A percentile compares a stretch with the other conserved stretches of the same genome.
Conservation (phyloP, 2,113 vertebrate genomes). For the Aleadryas rufinucha region DNA sequence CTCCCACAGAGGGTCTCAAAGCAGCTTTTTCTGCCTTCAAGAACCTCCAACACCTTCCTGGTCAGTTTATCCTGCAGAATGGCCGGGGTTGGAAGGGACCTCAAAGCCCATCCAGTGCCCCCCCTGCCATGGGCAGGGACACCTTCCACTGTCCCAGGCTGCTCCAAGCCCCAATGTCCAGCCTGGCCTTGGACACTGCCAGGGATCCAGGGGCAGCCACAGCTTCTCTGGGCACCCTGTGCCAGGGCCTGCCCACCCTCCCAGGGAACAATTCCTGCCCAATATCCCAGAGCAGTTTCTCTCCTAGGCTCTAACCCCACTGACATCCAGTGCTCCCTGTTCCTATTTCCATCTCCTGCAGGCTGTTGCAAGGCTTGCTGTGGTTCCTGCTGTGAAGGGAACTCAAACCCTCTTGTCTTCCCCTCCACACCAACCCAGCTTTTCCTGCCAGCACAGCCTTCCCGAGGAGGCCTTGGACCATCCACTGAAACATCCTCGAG, state of each 20-base stretch:
- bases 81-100: background rate
- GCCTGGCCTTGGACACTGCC: background rate
- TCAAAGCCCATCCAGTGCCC: accelerated
- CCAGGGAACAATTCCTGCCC: background rate
- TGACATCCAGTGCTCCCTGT: background rate
- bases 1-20: accelerated
- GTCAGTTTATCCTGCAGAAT: background rate
- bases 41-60: background rate
- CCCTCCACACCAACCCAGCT: background rate
- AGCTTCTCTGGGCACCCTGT: background rate
- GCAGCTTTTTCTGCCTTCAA: background rate
- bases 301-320: background rate
- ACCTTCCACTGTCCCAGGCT: accelerated
- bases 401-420: background rate
- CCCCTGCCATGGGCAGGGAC: background rate
- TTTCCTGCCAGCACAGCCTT: background rate
- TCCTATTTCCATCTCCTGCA: background rate
- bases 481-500: background rate
- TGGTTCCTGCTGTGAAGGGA: background rate
- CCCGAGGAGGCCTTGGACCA: background rate
- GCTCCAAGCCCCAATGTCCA: background rate
- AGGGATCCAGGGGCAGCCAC: background rate
- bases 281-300: background rate
- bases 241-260: background rate
- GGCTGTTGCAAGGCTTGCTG: background rate